Base-by-base conservation (phyloP, 2,113 vertebrate species). In the Phyllostomus hastatus region DNA sequence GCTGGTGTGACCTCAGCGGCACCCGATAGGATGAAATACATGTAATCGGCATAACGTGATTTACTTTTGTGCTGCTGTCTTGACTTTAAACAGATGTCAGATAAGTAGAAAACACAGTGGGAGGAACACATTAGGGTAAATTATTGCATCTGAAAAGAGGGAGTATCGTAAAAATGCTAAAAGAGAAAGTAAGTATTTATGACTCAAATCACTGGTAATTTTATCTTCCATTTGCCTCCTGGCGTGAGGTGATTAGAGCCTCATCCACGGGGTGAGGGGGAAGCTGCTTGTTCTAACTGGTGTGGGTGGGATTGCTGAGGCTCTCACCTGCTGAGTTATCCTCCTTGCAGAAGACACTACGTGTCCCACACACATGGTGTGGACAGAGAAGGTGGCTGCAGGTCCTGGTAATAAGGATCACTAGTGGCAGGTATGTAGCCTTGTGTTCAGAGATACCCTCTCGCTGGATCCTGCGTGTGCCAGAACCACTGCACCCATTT, bases 71-170 rank as follows among this genome's bases (percentile, higher is more conserved):
- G 96, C 97, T 93, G 90, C 94, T 69, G 92, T 96, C 80, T 98
- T 91, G 97, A 95, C 96, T 98, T 97, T 95, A 97, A 98, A 96
- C 98, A 98, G 97, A 98, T 97, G 98, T 98, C 97, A 97, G 97
- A 95, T 94, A 33, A 70, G 91, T 70, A 73, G 80, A 82, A 80
- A 83, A 72, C 9, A n/a, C 43, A 73, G 87, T 16, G 61, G 96
- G 98, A 98, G 96, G 86, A 97, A 83, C 84, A 93, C 41, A 67
- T 98, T 97, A 97, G 94, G 97, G 90, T 98, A 96, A 98, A 97
- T 97, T 66, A 97, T 96, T 96, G 96, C 95, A 48, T 97, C 96
- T 97, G 95, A 95, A 97, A 98, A 93, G 93, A 96, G 96, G 97
- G 98, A 98, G 95, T 88, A 76, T 96, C 95, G 86, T 97, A 98